Conservation (phyloP, 2,113 vertebrate genomes). For the Leptosomus discolor region DNA sequence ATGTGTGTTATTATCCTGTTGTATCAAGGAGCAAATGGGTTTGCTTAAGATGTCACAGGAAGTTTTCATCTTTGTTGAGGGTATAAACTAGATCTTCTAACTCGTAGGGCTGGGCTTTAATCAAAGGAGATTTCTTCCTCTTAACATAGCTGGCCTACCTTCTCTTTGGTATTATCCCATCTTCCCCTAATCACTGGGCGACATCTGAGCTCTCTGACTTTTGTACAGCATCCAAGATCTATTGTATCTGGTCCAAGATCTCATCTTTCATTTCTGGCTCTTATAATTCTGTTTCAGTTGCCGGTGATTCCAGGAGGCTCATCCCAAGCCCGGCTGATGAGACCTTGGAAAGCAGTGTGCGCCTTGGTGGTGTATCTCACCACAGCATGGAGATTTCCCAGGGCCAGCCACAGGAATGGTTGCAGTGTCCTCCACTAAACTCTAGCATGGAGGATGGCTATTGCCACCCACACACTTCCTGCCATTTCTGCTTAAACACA, state of each 20-base stretch:
- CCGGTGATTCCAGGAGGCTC: not conserved
- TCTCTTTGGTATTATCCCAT: not conserved
- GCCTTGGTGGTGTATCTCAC: not conserved
- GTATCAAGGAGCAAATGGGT: not conserved
- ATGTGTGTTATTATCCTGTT: not conserved
- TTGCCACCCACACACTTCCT: conserved; percentile 49
- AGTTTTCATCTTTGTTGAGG: not conserved
- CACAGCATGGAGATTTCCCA: not conserved
- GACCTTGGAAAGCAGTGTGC: not conserved
- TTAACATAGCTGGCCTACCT: not conserved
- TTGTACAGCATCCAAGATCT: not conserved
- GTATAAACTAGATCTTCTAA: not conserved
- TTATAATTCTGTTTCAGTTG: not conserved
- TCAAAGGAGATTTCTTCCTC: not conserved
- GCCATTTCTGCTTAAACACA: conserved; percentile 36
- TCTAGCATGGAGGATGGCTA: not conserved
- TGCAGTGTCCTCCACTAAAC: not conserved
- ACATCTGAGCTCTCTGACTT: conserved; percentile 20
- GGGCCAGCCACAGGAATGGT: not conserved
- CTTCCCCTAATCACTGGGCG: not conserved
- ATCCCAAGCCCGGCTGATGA: not conserved
- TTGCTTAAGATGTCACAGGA: not conserved
- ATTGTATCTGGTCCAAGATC: not conserved
- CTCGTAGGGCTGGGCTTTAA: not conserved
- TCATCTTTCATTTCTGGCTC: not conserved